Base-by-base conservation (phyloP, 2,797 vertebrate species). In the Geotrypetes seraphini region DNA sequence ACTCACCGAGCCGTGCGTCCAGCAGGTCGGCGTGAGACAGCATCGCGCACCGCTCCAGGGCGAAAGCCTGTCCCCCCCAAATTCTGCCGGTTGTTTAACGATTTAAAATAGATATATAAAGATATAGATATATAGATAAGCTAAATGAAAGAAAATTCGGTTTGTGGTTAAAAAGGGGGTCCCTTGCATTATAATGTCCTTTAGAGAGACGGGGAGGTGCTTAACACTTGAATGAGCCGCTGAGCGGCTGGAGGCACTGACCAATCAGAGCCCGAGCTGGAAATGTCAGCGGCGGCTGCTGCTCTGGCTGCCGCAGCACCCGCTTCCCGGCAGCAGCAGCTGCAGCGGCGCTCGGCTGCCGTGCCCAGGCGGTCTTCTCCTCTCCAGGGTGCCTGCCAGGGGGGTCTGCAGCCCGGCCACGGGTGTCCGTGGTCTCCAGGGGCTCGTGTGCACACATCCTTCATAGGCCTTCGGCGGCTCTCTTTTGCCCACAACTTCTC, bases 21-120 rank as follows among this genome's bases (percentile, higher is more conserved):
- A 96, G 89, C 85, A 98, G 91, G 88, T 98, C 93, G 87, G 91
- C 90, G 66, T 98, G 92, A 83, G 94, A 98, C 58, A 98, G 90
- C 94, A 98, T 98, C 48, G 88, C 82, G 89, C 89, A 94, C 86
- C 90, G 89, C 86, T 96, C 89, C 90, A 93, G 89, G 88, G 87
- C 58, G 88, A 93, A 87, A 83, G 57, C 72, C 74, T 71, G 83
- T 83, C 83, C 81, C 78, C 79, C 79, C 77, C 75, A 86, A 88
- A 83, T 88, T 87, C 88, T 93, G 87, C 81, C 87, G 88, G 86
- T 82, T 84, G 81, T 83, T 87, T 87, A 87, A 90, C 86, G 88
- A 89, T 90, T 89, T 87, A 86, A 83, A 87, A 84, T 78, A 72
- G 75, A 71, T 76, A 73, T 74, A 72, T 66, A 60, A 53, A 71